Evolutionary conservation across 2,888 invertebrate species (phyloP).

Genomic region (Orthonevra nobilis): DNA sequence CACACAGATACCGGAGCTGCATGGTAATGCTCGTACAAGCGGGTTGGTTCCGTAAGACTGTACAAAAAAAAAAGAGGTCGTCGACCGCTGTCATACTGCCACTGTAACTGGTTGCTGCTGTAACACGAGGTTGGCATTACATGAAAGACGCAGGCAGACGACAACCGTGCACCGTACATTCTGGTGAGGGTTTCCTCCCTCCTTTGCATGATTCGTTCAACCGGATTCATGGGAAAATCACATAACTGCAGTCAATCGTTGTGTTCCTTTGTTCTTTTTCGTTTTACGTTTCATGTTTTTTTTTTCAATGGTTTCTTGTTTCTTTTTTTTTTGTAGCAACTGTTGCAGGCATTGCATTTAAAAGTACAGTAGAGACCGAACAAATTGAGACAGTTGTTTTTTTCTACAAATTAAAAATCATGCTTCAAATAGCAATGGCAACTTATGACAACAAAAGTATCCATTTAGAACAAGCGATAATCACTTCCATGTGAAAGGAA

Average conservation of each 20-base stretch:
- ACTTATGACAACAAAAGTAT: too few species aligned
- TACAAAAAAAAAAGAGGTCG: conserved; percentile 36
- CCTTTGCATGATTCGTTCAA: conserved; percentile 30
- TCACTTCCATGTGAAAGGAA: too few species aligned
- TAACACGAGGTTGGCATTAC: conserved; percentile 39
- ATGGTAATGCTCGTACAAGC: too few species aligned
- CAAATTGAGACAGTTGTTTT: too few species aligned
- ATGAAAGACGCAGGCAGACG: conserved; percentile 26
- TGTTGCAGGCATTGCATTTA: too few species aligned
- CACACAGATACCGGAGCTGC: too few species aligned
- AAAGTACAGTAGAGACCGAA: too few species aligned
- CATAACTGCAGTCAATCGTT: conserved; percentile 29
- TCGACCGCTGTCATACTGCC: conserved; percentile 24
- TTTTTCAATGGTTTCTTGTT: background rate
- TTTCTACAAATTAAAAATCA: too few species aligned
- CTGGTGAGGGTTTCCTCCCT: conserved; percentile 32
- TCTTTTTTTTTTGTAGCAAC: conserved; percentile 14
- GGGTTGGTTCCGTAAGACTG: conserved; percentile 21
- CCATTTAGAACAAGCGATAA: too few species aligned
- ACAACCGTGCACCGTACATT: background rate
- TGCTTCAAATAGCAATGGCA: too few species aligned
- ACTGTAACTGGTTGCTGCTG: conserved; percentile 54
- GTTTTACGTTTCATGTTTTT: conserved; percentile 9
- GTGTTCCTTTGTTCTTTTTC: conserved; percentile 17
- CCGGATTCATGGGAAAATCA: conserved; percentile 65